phyloP scores from a whole-genome alignment of 2,113 vertebrate genomes.

The Myotis lucifugus region DNA sequence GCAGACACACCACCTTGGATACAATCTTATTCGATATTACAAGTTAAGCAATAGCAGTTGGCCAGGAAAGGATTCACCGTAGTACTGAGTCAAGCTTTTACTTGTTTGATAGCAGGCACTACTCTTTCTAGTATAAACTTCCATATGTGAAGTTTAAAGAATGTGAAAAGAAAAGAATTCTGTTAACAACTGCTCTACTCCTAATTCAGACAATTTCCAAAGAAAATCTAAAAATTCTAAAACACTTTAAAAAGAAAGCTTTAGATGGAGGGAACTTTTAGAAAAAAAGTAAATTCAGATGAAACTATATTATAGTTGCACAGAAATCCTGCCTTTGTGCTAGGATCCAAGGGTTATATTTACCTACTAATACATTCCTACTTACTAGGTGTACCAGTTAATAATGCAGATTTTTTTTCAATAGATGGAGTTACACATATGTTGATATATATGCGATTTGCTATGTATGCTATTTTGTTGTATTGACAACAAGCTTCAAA shows the following conservation, averaged over 20 bases:
- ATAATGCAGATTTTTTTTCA: too few species aligned
- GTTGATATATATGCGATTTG: too few species aligned
- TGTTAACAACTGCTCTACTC: background rate
- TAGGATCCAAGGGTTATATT: background rate
- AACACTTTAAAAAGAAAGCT: background rate
- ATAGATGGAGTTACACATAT: too few species aligned
- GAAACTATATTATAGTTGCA: background rate
- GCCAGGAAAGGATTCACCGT: background rate
- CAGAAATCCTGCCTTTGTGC: background rate
- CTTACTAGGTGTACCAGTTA: too few species aligned
- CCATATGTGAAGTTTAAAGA: background rate
- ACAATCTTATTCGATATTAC: background rate
- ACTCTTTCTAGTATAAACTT: background rate
- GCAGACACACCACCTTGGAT: background rate
- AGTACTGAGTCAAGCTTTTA: background rate
- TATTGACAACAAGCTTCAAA: too few species aligned
- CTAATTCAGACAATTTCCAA: conserved; percentile 28
- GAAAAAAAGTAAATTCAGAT: background rate
- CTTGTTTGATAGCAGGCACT: background rate
- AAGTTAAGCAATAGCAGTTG: background rate
- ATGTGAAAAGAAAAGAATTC: background rate
- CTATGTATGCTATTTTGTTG: too few species aligned
- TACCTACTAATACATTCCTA: background rate
- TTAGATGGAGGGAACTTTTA: background rate
- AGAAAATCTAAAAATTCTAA: background rate